A percentile compares a stretch with the other conserved stretches of the same genome.
These are phyloP conservation scores for Hydrotaea cyrtoneurina DNA, from an alignment of 2,888 invertebrate species.

Conservation along the genomic window DNA sequence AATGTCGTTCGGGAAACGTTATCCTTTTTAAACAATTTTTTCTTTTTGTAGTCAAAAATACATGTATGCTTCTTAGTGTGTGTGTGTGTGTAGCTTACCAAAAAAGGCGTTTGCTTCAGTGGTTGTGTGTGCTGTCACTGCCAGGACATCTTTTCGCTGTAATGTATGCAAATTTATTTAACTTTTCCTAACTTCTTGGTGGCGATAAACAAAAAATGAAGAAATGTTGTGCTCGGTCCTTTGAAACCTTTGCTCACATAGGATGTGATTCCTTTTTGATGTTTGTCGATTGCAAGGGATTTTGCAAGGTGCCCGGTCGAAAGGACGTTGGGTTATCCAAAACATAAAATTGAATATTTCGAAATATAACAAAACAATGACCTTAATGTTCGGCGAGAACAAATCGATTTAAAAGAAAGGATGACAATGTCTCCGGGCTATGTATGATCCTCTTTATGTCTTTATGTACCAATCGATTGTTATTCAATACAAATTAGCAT, in stretches of 20 bases:
- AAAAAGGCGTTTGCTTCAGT: no score
- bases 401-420: no score
- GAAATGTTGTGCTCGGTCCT: neutral
- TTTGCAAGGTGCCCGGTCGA: neutral
- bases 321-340: neutral
- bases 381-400: no score
- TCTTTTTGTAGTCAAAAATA: no score
- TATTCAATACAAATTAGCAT: neutral
- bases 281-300: no score
- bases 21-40: neutral
- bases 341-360: slow-evolving; percentile 1
- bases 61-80: no score
- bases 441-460: neutral
- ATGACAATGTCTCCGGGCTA: neutral
- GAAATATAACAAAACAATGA: no score
- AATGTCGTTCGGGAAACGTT: neutral
- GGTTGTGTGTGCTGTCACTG: no score
- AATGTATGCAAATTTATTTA: slow-evolving; percentile 28
- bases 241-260: neutral
- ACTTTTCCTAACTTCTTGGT: slow-evolving; percentile 27
- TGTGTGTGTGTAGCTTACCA: no score
- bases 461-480: neutral
- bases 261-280: neutral
- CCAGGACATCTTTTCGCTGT: neutral
- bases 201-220: neutral